Conservation (phyloP, 30 jellyfish, hydroid and myxozoan genomes). For the Hydractinia echinata region DNA sequence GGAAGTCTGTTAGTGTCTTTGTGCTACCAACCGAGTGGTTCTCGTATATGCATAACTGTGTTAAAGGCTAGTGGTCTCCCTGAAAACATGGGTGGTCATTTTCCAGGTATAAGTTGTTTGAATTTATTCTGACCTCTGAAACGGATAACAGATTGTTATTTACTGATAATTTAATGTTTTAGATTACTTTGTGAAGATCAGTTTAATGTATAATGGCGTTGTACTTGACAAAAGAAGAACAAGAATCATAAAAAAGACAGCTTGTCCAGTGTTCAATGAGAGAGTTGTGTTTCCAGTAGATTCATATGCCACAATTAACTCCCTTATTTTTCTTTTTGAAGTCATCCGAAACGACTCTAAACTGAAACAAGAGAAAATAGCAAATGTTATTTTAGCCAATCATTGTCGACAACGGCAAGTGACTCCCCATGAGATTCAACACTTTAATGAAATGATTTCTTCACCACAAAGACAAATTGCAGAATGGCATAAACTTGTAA, state of each 20-base stretch:
- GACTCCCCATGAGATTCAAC: constrained; percentile 78
- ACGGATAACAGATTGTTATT: not conserved
- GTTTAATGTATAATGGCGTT: constrained; percentile 50
- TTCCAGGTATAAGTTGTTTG: constrained; percentile 45
- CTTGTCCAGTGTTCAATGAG: constrained; percentile 94
- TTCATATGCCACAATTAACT: constrained; percentile 41
- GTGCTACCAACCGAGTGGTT: constrained; percentile 69
- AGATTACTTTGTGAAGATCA: constrained; percentile 80
- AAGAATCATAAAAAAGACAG: constrained; percentile 51
- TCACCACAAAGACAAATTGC: constrained; percentile 87
- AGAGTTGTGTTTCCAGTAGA: constrained; percentile 80
- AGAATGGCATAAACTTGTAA: constrained; percentile 76
- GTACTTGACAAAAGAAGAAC: constrained; percentile 85
- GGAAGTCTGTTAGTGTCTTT: constrained; percentile 71
- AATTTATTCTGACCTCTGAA: not conserved
- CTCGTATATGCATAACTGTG: constrained; percentile 65
- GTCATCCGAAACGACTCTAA: constrained; percentile 78
- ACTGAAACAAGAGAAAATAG: constrained; percentile 64
- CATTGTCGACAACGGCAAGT: constrained; percentile 45
- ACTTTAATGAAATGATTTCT: constrained; percentile 80
- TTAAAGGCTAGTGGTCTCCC: constrained; percentile 83
- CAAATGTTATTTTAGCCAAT: constrained; percentile 79
- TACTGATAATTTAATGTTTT: not conserved
- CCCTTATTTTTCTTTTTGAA: constrained; percentile 75
- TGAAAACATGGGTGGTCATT: constrained; percentile 42